Base-by-base conservation (phyloP, 2,888 invertebrate genomes). In the Syrista parreyssii region DNA sequence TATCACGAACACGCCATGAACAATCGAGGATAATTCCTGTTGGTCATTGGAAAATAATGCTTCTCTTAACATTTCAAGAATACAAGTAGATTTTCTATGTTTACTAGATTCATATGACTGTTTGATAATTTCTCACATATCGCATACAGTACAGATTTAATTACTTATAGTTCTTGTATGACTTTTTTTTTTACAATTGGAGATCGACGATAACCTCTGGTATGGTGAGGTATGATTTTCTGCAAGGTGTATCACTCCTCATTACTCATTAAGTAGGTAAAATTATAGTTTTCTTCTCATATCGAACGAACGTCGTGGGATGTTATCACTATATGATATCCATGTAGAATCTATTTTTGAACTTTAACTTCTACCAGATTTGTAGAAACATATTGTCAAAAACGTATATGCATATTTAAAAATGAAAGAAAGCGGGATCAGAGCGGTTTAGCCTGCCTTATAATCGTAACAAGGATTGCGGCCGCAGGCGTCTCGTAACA, bases 371-470 rank as follows among this genome's bases (percentile, higher is more conserved):
- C 9, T 23, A 55, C 6, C 9, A 23, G 40, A 55, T 23, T 23
- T 9, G 23, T 23, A 1, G 40, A 55, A 55, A 23, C 6, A 2
- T 2, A 15, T 55, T 23, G 23, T 6, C 23, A 6, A 55, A 23
- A 23, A 55, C 23, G 40, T 4, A 55, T 55, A 55, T 55, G 15
- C 6, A 34, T 23, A 55, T 23, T 55, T 55, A 23, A 23, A 55
- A 1, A 55, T 2, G 15, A 55, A 55, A 55, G 40, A 78, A 78
- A 75, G 86, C 86, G 88, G 88, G 89, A 91, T 91, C 91, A 91
- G 91, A 90, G 84, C 78, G 84, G 88, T 91, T 88, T 90, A 78
- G 82, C 90, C 91, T 91, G 89, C 87, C 75, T 73, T 55, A 55
- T 31, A 73, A 82, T 86, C 87, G 91, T 91, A 91, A 90, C 90